A percentile compares a stretch with the other conserved stretches of the same genome.
Conservation (phyloP, 2,113 vertebrate species). For the Myiozetetes cayanensis region DNA sequence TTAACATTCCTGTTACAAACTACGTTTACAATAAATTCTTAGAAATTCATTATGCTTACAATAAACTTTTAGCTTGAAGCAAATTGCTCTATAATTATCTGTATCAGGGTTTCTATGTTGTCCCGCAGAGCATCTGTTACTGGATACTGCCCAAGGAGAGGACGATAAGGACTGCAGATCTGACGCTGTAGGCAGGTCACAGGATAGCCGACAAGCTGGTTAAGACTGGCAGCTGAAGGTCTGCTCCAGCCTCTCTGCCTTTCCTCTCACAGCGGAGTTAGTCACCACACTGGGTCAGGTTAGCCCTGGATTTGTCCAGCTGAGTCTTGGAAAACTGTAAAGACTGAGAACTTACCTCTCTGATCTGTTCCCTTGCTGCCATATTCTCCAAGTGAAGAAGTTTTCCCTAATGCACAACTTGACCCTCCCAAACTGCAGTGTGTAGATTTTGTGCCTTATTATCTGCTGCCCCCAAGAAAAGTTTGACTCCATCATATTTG, state of each 20-base stretch:
- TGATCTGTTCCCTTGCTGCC: not conserved
- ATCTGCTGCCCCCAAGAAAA: not conserved
- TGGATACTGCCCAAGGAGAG: not conserved
- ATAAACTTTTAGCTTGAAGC: not conserved
- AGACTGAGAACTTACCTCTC: not conserved
- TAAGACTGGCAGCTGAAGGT: not conserved
- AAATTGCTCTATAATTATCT: not conserved
- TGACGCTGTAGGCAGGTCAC: not conserved
- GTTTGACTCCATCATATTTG: not conserved
- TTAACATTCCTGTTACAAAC: not conserved
- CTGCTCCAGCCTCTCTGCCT: not conserved
- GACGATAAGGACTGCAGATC: not conserved
- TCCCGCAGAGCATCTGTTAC: not conserved
- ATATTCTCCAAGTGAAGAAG: not conserved
- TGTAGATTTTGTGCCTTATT: not conserved
- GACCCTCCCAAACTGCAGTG: fast-evolving
- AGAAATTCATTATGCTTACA: not conserved
- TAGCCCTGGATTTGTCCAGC: not conserved
- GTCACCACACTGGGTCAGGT: not conserved
- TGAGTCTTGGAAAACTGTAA: not conserved
- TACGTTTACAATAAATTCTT: not conserved
- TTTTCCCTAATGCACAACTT: not conserved
- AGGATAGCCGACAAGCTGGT: not conserved
- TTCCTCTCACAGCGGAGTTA: not conserved
- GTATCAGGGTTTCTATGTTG: not conserved